These are phyloP conservation scores for Noctua fimbriata DNA, from an alignment of 2,888 invertebrate species.

Conservation along the genomic window DNA sequence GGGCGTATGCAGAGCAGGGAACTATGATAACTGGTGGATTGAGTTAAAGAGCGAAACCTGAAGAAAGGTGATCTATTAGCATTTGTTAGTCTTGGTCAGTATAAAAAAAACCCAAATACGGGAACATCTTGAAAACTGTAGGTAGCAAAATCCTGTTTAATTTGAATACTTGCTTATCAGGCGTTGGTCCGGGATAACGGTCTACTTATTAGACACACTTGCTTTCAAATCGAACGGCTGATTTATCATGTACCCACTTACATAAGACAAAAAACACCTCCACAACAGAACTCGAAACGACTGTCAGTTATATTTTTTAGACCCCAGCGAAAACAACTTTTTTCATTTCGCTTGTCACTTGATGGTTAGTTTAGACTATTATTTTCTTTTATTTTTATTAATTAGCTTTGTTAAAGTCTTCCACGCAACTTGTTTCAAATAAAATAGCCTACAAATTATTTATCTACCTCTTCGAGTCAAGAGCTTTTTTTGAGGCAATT, in stretches of 20 bases:
- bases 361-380: slow-evolving; percentile 50
- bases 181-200: slow-evolving; percentile 83
- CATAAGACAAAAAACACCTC: slow-evolving; percentile 62
- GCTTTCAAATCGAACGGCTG: slow-evolving; percentile 74
- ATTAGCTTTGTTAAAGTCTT: slow-evolving; percentile 54
- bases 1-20: background rate
- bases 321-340: slow-evolving; percentile 64
- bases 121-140: background rate
- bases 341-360: slow-evolving; percentile 59
- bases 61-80: background rate
- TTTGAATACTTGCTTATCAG: slow-evolving; percentile 78
- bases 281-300: slow-evolving; percentile 65
- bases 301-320: slow-evolving; percentile 69
- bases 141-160: slow-evolving; percentile 69
- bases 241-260: slow-evolving; percentile 76
- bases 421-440: slow-evolving; percentile 36
- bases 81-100: background rate
- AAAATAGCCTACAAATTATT: slow-evolving; percentile 43
- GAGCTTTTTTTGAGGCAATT: slow-evolving; percentile 40
- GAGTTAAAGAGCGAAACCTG: background rate
- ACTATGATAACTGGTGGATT: background rate
- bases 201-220: slow-evolving; percentile 78
- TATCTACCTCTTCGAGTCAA: slow-evolving; percentile 7
- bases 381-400: slow-evolving; percentile 58
- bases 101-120: too few species aligned